Conservation (phyloP, 1,140 invertebrate species). For the Drosophila virilis region DNA sequence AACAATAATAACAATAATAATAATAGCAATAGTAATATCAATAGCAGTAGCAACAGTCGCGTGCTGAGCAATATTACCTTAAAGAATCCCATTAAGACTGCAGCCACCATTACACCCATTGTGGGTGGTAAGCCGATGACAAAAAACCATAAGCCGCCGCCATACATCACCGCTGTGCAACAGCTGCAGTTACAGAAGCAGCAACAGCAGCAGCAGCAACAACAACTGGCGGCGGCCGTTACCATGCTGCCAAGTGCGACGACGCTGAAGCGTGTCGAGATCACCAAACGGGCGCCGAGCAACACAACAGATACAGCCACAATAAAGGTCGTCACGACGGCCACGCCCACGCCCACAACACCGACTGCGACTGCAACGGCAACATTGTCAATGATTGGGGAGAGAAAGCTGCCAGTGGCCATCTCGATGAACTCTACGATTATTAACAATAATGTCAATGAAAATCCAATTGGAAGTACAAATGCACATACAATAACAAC, state of each 20-base stretch:
- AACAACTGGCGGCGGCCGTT: constrained; percentile 79
- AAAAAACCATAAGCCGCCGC: constrained; percentile 84
- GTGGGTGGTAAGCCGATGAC: constrained; percentile 77
- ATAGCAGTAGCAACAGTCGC: constrained; percentile 57
- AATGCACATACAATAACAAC: constrained; percentile 15
- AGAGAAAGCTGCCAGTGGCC: constrained; percentile 31
- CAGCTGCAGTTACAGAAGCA: constrained; percentile 79
- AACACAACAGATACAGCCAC: constrained; percentile 27
- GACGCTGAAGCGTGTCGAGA: constrained; percentile 77
- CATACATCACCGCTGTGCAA: constrained; percentile 81
- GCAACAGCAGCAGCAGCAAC: constrained; percentile 75
- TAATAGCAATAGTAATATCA: constrained; percentile 32
- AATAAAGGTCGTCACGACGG: constrained; percentile 43
- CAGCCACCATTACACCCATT: constrained; percentile 77
- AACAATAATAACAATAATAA: constrained; percentile 10
- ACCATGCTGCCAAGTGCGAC: constrained; percentile 82
- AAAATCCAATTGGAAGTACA: constrained; percentile 19
- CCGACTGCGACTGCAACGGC: constrained; percentile 40
- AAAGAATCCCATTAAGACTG: constrained; percentile 75
- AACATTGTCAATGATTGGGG: constrained; percentile 33
- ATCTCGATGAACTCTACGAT: constrained; percentile 28
- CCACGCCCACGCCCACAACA: constrained; percentile 25
- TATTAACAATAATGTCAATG: constrained; percentile 30
- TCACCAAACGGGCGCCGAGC: constrained; percentile 52
- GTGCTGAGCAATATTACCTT: constrained; percentile 58